Evolutionary conservation across 1,140 invertebrate genomes (phyloP), one percentile per base, ranked within the genome.

Genomic region (Hirudo medicinalis): DNA sequence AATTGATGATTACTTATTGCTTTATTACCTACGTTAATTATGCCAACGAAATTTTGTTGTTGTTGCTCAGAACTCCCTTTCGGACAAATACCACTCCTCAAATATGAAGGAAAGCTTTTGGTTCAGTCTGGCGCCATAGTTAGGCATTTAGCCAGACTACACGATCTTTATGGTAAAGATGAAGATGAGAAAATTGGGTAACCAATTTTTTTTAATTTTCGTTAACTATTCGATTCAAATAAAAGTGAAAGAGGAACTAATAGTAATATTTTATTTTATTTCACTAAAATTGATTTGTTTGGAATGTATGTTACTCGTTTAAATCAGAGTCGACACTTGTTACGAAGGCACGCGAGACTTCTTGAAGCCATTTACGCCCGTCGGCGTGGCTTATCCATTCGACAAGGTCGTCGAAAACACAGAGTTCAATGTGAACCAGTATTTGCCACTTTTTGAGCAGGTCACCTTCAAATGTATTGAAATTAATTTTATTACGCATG

Each of bases 311-410:
- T n/a, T n/a, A n/a, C n/a, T n/a, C n/a, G n/a, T n/a, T n/a, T 36
- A 63, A 63, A 8, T 63, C 57, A 70, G 69, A 20, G 53, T 70
- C 3, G 69, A 70, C 25, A 15, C 27, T 9, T 49, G 25, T 20
- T 70, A 49, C 25, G 69, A 70, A 53, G 69, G 40, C 0, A 13
- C 69, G 49, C 2, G 69, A 19, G 69, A 70, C 53, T 70, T 70
- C 53, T 49, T 54, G 43, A 29, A 19, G 13, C 15, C 32, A 54
- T 70, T 70, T 22, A 49, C 15, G 13, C 36, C 5, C 0, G 17
- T 54, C 3, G 69, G 69, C 9, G 40, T 70, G 2, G 53, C 25
- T 2, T 27, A 54, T n/a, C 36, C 32, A 17, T 20, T 25, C 11
- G 49, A 70, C 20, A 70, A 49, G 22, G 49, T 20, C 2, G 43